These are phyloP conservation scores for Acropternis orthonyx DNA, from an alignment of 2,797 vertebrate species.

Conservation along the genomic window DNA sequence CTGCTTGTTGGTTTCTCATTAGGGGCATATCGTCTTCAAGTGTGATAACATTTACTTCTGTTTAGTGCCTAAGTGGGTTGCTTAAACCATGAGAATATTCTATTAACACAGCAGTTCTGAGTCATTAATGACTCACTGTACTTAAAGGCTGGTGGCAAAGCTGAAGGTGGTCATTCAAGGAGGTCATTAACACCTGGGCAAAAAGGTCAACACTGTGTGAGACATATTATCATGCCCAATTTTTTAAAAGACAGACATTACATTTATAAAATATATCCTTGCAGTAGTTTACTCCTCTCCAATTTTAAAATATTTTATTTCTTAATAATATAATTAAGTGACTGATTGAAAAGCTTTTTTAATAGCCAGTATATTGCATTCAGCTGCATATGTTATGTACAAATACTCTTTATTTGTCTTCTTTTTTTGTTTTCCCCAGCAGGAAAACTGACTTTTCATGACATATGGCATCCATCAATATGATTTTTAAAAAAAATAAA, in stretches of 20 bases:
- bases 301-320: not conserved
- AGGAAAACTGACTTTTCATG: not conserved
- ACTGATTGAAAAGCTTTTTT: not conserved
- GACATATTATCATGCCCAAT: not conserved
- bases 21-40: not conserved
- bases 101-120: not conserved
- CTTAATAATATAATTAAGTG: not conserved
- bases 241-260: not conserved
- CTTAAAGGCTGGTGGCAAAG: constrained; percentile 38
- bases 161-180: constrained; percentile 34
- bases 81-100: constrained; percentile 11
- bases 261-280: not conserved
- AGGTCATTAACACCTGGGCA: constrained; percentile 28
- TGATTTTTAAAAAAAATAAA: not conserved
- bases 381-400: not conserved
- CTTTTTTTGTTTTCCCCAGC: not conserved
- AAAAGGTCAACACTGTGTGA: not conserved
- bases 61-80: constrained; percentile 24
- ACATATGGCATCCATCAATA: not conserved
- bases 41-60: constrained; percentile 17
- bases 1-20: constrained; percentile 19
- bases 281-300: not conserved
- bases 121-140: constrained; percentile 21
- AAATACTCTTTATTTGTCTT: not conserved
- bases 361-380: not conserved